Conservation (phyloP, 2,113 vertebrate genomes). For the Colistium nudipinnis region DNA sequence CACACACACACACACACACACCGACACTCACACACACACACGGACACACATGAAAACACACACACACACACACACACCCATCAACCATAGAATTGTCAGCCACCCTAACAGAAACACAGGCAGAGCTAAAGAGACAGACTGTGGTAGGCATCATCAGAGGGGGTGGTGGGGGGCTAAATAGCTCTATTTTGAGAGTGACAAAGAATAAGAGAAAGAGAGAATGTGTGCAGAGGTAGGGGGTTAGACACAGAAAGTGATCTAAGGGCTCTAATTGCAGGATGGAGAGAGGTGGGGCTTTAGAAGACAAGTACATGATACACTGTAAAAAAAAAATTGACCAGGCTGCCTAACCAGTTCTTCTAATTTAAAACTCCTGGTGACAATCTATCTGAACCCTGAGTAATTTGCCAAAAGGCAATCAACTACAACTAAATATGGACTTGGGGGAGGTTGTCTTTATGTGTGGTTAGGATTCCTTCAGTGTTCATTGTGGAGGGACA, state of each 20-base stretch:
- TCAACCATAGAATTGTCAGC: constrained; percentile 17
- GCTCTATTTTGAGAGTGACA: constrained; percentile 11
- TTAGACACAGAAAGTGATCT: constrained; percentile 38
- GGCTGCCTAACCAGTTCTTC: background rate
- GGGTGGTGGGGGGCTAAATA: background rate
- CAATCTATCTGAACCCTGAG: background rate
- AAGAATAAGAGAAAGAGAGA: constrained; percentile 2
- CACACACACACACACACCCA: too few species aligned
- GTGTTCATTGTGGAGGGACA: too few species aligned
- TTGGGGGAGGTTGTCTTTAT: too few species aligned
- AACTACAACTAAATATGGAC: too few species aligned
- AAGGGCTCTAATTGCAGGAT: constrained; percentile 28
- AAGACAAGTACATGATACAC: constrained; percentile 8
- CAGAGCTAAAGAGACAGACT: background rate
- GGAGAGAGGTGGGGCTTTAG: constrained; percentile 4
- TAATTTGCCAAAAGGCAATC: background rate
- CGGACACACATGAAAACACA: too few species aligned
- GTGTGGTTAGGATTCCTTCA: too few species aligned
- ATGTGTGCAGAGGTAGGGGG: constrained; percentile 1
- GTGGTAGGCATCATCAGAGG: background rate
- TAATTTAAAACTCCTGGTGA: background rate
- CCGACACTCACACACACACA: too few species aligned
- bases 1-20: too few species aligned
- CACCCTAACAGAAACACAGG: constrained; percentile 33
- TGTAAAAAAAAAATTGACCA: constrained; percentile 5